phyloP scores from a whole-genome alignment of 2,797 vertebrate species.

The Atherinosoma microstoma region DNA sequence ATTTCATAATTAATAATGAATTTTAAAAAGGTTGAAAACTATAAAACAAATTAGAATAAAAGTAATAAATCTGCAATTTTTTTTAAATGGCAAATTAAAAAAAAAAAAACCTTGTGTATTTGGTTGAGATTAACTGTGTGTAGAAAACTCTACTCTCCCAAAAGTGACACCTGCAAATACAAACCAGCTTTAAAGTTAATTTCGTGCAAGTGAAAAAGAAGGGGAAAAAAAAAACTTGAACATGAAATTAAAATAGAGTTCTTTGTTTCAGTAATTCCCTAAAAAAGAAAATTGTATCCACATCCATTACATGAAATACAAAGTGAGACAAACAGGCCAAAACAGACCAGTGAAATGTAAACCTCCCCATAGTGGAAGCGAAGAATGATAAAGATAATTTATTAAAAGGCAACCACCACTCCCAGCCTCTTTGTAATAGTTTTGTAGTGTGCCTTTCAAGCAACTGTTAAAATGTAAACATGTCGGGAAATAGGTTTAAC shows the following conservation, averaged over 20 bases:
- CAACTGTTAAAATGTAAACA: conserved; percentile 17
- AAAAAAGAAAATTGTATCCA: neutral
- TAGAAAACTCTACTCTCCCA: conserved; percentile 4
- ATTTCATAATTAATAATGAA: conserved; percentile 18
- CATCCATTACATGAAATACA: neutral
- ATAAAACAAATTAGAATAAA: conserved; percentile 19
- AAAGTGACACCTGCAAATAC: conserved; percentile 1
- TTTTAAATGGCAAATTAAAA: conserved; percentile 16
- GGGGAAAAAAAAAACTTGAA: neutral
- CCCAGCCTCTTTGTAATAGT: neutral
- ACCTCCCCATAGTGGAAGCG: conserved; percentile 26
- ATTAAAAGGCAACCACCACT: conserved; percentile 24
- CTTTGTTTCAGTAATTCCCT: neutral
- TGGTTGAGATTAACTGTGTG: conserved; percentile 23
- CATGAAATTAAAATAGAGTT: neutral
- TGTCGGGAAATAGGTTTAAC: neutral
- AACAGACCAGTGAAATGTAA: conserved; percentile 23
- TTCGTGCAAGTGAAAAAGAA: conserved; percentile 5
- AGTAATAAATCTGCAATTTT: conserved; percentile 8
- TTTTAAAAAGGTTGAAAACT: neutral
- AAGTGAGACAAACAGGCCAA: conserved; percentile 18
- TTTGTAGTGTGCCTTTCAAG: conserved; percentile 7
- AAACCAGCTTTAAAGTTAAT: conserved; percentile 6
- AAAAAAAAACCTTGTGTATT: conserved; percentile 30
- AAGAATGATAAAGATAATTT: conserved; percentile 8